Base-by-base conservation (phyloP, 2,888 invertebrate species). In the Emmelina monodactyla region DNA sequence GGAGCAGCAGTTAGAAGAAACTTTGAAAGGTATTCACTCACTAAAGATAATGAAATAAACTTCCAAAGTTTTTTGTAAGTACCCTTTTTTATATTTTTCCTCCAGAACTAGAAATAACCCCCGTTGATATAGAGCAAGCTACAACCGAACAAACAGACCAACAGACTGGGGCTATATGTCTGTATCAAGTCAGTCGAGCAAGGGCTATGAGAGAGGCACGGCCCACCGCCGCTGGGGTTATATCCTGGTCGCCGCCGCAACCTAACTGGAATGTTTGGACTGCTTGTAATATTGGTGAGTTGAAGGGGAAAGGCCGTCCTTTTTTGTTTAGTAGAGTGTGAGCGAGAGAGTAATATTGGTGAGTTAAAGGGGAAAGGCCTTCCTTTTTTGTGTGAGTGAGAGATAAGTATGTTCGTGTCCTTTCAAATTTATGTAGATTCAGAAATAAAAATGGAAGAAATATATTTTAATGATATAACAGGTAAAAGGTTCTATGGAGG, bases 221-320 rank as follows among this genome's bases (percentile, higher is more conserved):
- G 28, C 84, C 83, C 0, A 82, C 83, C 19, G 71, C 83, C 1
- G 86, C 86, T 0, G 92, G 92, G 0, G 94, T 95, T 0, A 94
- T 99, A 1, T 87, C 94, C 0, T 99, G 98, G 98, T 92, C 95
- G 0, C 98, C 98, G 1, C 97, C 98, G 0, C 88, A 90, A 52
- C 85, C 86, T 3, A 99, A 99, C 67, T 99, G 98, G 97, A 96
- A 99, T 67, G 91, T 97, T 0, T 99, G 98, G 98, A 89, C 88
- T 11, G 91, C 89, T 0, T 94, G 94, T 54, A 98, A 98, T 61
- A 97, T 99, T 53, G 95, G 78, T 76, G 37, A 55, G 56, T 34
- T 16, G 5, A 6, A 19, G 19, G 9, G n/a, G n/a, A n/a, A n/a
- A n/a, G n/a, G n/a, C n/a, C n/a, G n/a, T n/a, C n/a, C n/a, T n/a